A percentile compares a stretch with the other conserved stretches of the same genome.
These are phyloP conservation scores for Isurus oxyrinchus DNA, from an alignment of 2,113 vertebrate genomes.

Conservation along the genomic window DNA sequence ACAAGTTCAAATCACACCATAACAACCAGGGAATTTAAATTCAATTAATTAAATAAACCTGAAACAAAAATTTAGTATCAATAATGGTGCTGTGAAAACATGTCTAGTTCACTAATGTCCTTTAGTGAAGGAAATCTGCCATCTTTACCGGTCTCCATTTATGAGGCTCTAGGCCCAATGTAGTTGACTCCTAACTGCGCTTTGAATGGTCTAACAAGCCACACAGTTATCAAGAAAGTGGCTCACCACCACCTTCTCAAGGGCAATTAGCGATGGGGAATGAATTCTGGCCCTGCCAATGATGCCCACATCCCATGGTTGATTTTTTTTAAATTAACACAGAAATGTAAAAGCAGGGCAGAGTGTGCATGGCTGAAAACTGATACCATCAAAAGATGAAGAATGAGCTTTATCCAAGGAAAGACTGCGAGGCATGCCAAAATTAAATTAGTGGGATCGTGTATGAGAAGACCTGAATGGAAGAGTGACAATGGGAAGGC, in stretches of 20 bases:
- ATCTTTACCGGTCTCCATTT: neutral
- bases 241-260: neutral
- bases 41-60: too few species aligned
- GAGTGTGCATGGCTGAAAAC: neutral
- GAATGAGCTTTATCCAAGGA: neutral
- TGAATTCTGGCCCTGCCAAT: too few species aligned
- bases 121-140: neutral
- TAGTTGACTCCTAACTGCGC: neutral
- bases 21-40: too few species aligned
- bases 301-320: neutral
- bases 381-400: neutral
- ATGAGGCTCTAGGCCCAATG: neutral
- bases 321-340: neutral
- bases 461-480: neutral
- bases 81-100: neutral
- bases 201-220: neutral
- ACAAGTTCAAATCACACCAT: too few species aligned
- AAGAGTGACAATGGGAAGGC: neutral
- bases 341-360: neutral
- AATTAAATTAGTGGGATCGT: neutral
- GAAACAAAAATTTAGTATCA: too few species aligned
- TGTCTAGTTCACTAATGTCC: neutral
- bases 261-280: neutral
- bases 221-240: neutral
- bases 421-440: neutral